Evolutionary conservation across 2,888 invertebrate species (phyloP).

Genomic region (Baronia brevicornis): DNA sequence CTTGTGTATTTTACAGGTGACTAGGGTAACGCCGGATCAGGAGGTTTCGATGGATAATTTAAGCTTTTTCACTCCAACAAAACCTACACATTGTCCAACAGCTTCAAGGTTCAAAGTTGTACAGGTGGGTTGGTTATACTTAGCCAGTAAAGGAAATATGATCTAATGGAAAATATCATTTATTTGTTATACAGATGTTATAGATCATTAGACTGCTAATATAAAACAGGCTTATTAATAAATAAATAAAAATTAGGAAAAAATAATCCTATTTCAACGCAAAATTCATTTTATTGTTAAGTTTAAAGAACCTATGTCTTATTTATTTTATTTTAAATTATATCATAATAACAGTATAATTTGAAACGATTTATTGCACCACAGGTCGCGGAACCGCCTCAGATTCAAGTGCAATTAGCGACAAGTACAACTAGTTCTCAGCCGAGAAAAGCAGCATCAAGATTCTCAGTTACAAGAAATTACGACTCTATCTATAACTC

Average conservation of each 20-base stretch:
- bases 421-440: no score
- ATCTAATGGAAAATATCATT: no score
- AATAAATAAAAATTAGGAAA: not conserved
- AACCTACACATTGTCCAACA: constrained; percentile 77
- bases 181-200: no score
- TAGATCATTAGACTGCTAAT: no score
- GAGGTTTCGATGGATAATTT: constrained; percentile 46
- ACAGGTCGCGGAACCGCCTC: constrained; percentile 59
- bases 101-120: constrained; percentile 75
- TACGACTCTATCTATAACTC: constrained; percentile 52
- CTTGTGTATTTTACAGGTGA: constrained; percentile 42
- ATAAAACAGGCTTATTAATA: no score
- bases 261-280: not conserved
- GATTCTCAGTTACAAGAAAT: constrained; percentile 66
- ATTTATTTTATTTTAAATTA: no score
- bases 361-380: not conserved
- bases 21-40: constrained; percentile 56
- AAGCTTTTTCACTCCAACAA: constrained; percentile 52
- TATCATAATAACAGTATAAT: not conserved
- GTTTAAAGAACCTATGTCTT: no score
- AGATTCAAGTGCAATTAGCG: constrained; percentile 75
- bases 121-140: constrained; percentile 38
- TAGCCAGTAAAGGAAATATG: constrained; percentile 17
- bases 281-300: no score
- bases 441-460: constrained; percentile 64